phyloP scores from a whole-genome alignment of 2,797 vertebrate genomes.

The Pangasius mekongensis region DNA sequence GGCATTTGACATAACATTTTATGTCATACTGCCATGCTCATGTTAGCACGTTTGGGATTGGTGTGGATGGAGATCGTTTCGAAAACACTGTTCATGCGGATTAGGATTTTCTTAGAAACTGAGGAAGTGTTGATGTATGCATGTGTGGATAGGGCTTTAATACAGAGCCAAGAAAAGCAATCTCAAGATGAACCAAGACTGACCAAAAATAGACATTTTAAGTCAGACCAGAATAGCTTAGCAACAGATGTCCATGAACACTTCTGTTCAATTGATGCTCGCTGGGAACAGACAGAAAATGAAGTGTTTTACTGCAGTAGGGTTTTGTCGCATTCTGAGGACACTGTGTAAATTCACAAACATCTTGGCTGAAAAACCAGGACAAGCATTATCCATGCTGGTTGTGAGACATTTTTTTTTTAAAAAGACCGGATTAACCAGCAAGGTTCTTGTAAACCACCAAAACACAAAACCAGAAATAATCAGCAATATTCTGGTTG shows the following conservation, averaged over 20 bases:
- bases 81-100: neutral
- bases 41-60: neutral
- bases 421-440: neutral
- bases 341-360: slow-evolving; percentile 33
- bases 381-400: slow-evolving; percentile 30
- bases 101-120: no score
- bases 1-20: neutral
- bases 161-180: neutral
- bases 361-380: slow-evolving; percentile 13
- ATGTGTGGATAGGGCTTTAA: neutral
- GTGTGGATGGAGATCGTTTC: neutral
- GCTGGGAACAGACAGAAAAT: neutral
- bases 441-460: neutral
- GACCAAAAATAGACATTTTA: neutral
- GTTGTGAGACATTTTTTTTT: neutral
- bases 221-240: neutral
- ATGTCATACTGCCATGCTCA: neutral
- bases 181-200: neutral
- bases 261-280: neutral
- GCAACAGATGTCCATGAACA: neutral
- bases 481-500: neutral
- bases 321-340: slow-evolving; percentile 41
- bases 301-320: slow-evolving; percentile 46
- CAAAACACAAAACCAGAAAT: neutral
- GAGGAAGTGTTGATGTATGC: no score